phyloP scores from a whole-genome alignment of 2,113 vertebrate genomes.

The Ceyx margarethae region DNA sequence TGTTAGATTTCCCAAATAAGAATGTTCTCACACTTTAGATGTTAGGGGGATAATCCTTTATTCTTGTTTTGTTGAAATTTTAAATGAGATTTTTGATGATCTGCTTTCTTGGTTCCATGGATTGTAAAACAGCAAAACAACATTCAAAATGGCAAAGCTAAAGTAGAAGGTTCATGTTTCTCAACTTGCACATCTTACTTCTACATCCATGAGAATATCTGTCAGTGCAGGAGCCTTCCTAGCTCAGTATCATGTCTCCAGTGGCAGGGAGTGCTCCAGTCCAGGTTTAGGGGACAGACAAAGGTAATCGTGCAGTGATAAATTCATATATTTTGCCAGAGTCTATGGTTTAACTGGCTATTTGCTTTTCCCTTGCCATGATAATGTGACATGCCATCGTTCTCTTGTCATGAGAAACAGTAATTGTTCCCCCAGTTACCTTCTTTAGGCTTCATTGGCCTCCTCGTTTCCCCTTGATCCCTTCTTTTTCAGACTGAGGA shows the following conservation, averaged over 20 bases:
- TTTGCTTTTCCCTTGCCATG: not conserved
- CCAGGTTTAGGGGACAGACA: not conserved
- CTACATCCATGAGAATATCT: not conserved
- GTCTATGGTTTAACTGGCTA: not conserved
- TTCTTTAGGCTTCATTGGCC: not conserved
- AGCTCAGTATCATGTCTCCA: rapidly evolving
- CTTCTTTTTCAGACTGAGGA: not conserved
- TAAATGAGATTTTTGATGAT: not conserved
- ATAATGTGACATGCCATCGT: not conserved
- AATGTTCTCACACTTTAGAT: not conserved
- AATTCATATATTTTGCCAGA: not conserved
- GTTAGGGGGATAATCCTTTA: not conserved
- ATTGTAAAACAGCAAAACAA: not conserved
- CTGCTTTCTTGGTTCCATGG: not conserved
- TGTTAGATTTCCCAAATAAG: not conserved
- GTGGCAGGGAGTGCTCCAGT: not conserved
- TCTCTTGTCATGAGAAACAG: not conserved
- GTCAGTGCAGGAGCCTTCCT: not conserved
- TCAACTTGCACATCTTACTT: not conserved
- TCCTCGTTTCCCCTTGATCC: not conserved
- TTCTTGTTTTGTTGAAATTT: not conserved
- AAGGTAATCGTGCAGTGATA: not conserved
- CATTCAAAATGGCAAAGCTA: not conserved
- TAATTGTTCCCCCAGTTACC: slow-evolving; percentile 6
- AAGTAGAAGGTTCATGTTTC: not conserved